These are phyloP conservation scores for Penaeus indicus DNA, from an alignment of 1,140 invertebrate species.

Conservation along the genomic window DNA sequence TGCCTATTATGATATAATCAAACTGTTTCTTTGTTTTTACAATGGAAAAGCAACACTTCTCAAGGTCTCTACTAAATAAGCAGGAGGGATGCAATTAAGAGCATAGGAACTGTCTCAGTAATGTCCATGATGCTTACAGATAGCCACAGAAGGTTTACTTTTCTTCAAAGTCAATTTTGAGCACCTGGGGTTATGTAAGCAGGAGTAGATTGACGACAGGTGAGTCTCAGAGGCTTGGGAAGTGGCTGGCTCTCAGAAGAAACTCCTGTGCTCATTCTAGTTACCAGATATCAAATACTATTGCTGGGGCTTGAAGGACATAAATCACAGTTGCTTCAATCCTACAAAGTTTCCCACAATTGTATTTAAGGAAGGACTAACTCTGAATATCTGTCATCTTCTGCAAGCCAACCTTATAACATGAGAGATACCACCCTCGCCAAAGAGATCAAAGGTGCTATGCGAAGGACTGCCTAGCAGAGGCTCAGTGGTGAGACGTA, in stretches of 20 bases:
- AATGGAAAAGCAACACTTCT: slow-evolving; percentile 44
- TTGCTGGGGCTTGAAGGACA: slow-evolving; percentile 20
- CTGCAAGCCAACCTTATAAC: neutral
- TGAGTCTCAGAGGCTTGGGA: slow-evolving; percentile 38
- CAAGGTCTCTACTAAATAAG: slow-evolving; percentile 44
- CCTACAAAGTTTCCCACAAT: neutral
- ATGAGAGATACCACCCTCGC: neutral
- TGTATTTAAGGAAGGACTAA: slow-evolving; percentile 3
- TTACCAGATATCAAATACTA: neutral
- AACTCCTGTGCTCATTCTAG: neutral
- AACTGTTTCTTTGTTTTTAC: slow-evolving; percentile 24
- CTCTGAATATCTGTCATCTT: neutral
- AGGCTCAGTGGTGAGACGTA: slow-evolving; percentile 24
- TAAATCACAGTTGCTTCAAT: neutral
- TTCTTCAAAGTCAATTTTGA: slow-evolving; percentile 35
- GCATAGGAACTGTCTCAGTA: slow-evolving; percentile 51
- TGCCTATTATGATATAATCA: no score
- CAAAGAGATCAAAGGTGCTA: neutral
- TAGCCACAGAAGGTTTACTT: slow-evolving; percentile 5
- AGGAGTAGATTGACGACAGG: slow-evolving; percentile 39
- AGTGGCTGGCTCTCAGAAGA: slow-evolving; percentile 24
- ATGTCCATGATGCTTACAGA: slow-evolving; percentile 29
- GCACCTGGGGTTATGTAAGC: slow-evolving; percentile 40
- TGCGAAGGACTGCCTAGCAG: slow-evolving; percentile 46
- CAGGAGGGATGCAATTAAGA: slow-evolving; percentile 42